Evolutionary conservation across 2,113 vertebrate species (phyloP).

Genomic region (Merops nubicus): DNA sequence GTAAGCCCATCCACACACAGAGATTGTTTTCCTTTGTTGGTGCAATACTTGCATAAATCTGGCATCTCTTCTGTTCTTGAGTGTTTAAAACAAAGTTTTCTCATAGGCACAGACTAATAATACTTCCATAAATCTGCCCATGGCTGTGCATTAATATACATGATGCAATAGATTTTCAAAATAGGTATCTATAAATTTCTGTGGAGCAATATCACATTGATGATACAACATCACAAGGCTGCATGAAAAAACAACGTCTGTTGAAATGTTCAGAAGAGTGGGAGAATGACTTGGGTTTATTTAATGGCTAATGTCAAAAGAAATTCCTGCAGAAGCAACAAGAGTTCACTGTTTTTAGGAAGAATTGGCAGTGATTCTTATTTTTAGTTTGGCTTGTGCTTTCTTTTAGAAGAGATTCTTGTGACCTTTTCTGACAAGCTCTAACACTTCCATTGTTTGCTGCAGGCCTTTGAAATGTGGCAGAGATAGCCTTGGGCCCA

Average conservation of each 20-base stretch:
- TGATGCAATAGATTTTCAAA: neutral
- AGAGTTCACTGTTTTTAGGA: slow-evolving; percentile 51
- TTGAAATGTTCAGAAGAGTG: neutral
- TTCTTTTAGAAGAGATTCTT: slow-evolving; percentile 54
- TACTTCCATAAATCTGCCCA: neutral
- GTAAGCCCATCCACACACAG: neutral
- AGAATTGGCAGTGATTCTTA: slow-evolving; percentile 31
- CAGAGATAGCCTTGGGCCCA: slow-evolving; percentile 68
- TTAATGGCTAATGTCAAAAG: slow-evolving; percentile 6
- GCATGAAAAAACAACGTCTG: neutral
- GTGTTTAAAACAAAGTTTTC: neutral
- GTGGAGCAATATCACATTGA: neutral
- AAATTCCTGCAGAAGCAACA: slow-evolving; percentile 41
- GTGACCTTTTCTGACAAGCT: slow-evolving; percentile 66
- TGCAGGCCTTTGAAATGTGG: slow-evolving; percentile 66
- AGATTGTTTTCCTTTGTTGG: neutral
- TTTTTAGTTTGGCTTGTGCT: slow-evolving; percentile 43
- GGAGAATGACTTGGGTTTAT: slow-evolving; percentile 19
- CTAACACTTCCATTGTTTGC: slow-evolving; percentile 65
- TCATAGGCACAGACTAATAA: neutral
- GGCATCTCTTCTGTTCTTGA: neutral
- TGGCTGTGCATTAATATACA: neutral
- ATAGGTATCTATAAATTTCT: neutral
- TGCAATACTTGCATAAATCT: neutral
- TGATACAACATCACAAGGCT: neutral